A percentile compares a stretch with the other conserved stretches of the same genome.
Conservation (phyloP, 2,797 vertebrate species). For the Labroides dimidiatus region DNA sequence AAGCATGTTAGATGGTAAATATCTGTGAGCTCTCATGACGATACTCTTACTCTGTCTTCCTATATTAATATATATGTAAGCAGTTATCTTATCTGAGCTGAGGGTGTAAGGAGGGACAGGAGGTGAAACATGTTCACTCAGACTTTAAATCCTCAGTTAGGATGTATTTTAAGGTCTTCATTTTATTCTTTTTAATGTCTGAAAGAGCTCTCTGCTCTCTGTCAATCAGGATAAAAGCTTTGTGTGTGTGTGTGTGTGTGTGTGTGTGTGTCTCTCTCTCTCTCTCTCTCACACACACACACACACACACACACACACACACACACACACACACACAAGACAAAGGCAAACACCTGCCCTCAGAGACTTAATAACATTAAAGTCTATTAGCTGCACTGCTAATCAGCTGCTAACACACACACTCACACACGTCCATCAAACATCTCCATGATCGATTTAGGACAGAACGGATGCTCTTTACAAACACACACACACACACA, state of each 20-base stretch:
- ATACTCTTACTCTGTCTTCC: too few species aligned
- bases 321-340: slow-evolving; percentile 12
- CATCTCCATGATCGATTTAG: slow-evolving; percentile 62
- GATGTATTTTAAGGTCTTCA: not conserved
- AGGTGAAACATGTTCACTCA: too few species aligned
- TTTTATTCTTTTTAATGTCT: slow-evolving; percentile 1
- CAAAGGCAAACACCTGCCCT: slow-evolving; percentile 58
- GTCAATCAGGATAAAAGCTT: slow-evolving; percentile 68
- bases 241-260: too few species aligned
- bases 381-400: slow-evolving; percentile 55
- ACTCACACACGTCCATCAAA: slow-evolving; percentile 39
- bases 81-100: too few species aligned
- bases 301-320: not conserved
- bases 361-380: slow-evolving; percentile 62
- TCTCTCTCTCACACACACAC: too few species aligned
- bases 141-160: too few species aligned
- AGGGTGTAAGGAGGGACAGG: too few species aligned
- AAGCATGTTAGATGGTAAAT: too few species aligned
- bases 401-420: slow-evolving; percentile 57
- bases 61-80: too few species aligned
- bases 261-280: too few species aligned
- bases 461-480: slow-evolving; percentile 46
- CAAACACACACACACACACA: slow-evolving; percentile 17
- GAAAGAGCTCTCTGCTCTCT: slow-evolving; percentile 24
- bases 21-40: too few species aligned